A percentile compares a stretch with the other conserved stretches of the same genome.
Evolutionary conservation across 23 tunicate genomes (phyloP).

Genomic region (Clavelina lepadiformis): DNA sequence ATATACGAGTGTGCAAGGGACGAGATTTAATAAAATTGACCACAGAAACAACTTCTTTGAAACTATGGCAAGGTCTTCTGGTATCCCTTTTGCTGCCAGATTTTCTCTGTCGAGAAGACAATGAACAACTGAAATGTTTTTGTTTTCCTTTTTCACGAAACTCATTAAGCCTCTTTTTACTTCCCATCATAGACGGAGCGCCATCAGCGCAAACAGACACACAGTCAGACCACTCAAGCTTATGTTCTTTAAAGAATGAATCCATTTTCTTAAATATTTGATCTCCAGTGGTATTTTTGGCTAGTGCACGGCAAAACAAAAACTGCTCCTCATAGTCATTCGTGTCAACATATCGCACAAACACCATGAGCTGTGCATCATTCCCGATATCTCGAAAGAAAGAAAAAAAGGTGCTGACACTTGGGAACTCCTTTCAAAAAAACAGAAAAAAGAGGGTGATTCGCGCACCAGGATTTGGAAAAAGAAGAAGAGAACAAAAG

Average conservation of each 20-base stretch:
- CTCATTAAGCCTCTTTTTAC: conserved; percentile 23
- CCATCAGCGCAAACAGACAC: conserved; percentile 26
- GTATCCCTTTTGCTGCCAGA: conserved; percentile 32
- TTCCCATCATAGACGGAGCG: conserved; percentile 36
- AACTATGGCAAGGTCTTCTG: too few relatives aligned
- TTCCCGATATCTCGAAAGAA: conserved; percentile 23
- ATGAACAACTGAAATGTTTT: conserved; percentile 29
- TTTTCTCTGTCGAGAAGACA: conserved; percentile 65
- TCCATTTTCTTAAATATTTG: conserved; percentile 21
- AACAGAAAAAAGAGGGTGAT: too few relatives aligned
- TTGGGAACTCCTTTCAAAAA: too few relatives aligned
- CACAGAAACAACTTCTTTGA: conserved; percentile 28
- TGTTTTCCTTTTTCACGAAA: conserved; percentile 22
- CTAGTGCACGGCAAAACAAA: conserved; percentile 23
- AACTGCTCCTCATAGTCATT: conserved; percentile 28
- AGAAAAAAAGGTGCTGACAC: too few relatives aligned
- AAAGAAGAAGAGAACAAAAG: too few relatives aligned
- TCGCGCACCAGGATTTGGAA: too few relatives aligned
- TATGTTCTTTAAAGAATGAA: conserved; percentile 18
- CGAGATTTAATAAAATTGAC: conserved; percentile 30
- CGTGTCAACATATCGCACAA: conserved; percentile 19
- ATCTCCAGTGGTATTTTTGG: conserved; percentile 20
- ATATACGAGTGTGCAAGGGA: conserved; percentile 31
- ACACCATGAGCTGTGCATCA: conserved; percentile 21
- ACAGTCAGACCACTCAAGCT: conserved; percentile 23